Percentiles rank a stretch among this genome's conserved stretches.
Conservation (phyloP, 2,797 vertebrate species). For the Choloepus didactylus region DNA sequence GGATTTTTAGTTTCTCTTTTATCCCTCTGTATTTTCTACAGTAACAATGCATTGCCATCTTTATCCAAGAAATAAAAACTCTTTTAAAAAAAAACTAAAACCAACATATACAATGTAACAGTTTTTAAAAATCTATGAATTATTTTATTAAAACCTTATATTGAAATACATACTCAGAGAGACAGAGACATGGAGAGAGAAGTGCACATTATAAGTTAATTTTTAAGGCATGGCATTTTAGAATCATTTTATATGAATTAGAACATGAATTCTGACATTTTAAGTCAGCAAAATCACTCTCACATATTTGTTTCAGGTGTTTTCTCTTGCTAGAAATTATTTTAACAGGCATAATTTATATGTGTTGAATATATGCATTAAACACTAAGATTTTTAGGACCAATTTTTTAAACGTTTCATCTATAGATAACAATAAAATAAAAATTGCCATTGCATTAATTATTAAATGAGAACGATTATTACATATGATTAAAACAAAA, state of each 20-base stretch:
- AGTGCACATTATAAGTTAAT: not conserved
- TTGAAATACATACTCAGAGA: not conserved
- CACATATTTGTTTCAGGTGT: conserved; percentile 44
- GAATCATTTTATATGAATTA: not conserved
- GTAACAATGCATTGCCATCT: not conserved
- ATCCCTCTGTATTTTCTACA: not conserved
- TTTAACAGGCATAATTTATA: conserved; percentile 6
- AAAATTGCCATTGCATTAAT: not conserved
- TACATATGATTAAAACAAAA: not conserved
- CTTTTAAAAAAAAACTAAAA: conserved; percentile 36
- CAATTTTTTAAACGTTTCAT: conserved; percentile 3
- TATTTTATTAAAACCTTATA: not conserved
- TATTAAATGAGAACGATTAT: conserved; percentile 37
- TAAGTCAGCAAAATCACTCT: not conserved
- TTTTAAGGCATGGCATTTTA: conserved; percentile 22
- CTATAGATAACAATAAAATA: conserved; percentile 53
- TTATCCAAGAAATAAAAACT: not conserved
- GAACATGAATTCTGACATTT: conserved; percentile 26
- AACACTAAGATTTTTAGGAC: conserved; percentile 47
- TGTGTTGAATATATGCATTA: not conserved
- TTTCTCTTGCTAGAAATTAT: conserved; percentile 55
- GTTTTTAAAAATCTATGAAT: not conserved
- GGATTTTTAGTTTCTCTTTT: not conserved
- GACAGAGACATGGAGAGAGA: not conserved
- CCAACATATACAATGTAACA: not conserved